Evolutionary conservation across 2,113 vertebrate genomes (phyloP), one percentile per base, ranked within the genome.

Genomic region (Elephas maximus): DNA sequence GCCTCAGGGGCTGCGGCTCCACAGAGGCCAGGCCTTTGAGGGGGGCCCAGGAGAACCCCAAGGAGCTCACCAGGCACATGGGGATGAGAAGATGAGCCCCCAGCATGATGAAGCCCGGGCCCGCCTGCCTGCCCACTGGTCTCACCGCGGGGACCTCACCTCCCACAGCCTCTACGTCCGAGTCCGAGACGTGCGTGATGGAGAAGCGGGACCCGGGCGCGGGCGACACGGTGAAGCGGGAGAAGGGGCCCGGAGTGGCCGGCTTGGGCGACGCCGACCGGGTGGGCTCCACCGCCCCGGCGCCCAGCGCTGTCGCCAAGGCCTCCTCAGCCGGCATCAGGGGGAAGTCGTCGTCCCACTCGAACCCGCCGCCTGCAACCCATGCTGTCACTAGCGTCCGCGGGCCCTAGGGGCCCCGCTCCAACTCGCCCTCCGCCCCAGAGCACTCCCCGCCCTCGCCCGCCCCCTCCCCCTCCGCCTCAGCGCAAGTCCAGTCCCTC

Each of bases 141-240:
- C 2, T n/a, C 57, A 9, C 57, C 8, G 8, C 14, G 11, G 24
- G 15, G 41, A 57, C 41, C 98, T 98, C 97, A 99, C 99, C 99
- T 99, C 98, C 99, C 88, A 97, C 97, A 1, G 99, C 98, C 89
- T 99, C 99, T 92, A 99, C 97, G n/a, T 99, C 99, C 0, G 99
- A 98, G 98, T 99, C 99, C 0, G 99, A 99, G 96, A 99, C 99
- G 51, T 99, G 99, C 6, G 99, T 99, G 98, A 99, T 99, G 98
- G 99, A 99, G 98, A 99, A 99, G 14, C 99, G 99, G 57, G 99
- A 99, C 30, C 98, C 98, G 0, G 96, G 98, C 79, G 99, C 98
- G 0, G 99, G 99, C 0, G 99, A 99, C 57, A 99, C 99, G 0
- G 99, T 99, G 99, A 99, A 99, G 26, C 99, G 99, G 57, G 99